Evolutionary conservation across 2,797 vertebrate species (phyloP), one percentile per base, ranked within the genome.

Genomic region (Urosaurus nigricauda): DNA sequence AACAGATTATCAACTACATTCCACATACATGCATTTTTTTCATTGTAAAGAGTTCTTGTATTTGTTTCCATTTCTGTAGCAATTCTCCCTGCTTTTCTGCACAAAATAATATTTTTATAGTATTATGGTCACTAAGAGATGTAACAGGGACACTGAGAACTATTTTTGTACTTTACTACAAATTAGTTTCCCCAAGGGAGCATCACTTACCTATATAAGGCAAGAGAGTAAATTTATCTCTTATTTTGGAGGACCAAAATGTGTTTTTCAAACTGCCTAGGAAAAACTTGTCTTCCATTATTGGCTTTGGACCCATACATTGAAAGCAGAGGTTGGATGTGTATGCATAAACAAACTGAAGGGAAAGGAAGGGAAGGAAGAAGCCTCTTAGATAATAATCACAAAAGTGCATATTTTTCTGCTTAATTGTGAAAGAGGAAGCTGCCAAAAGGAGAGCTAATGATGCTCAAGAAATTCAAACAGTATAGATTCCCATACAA

Each of bases 91-190:
- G 47, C 53, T 32, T 87, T 84, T 87, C 63, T 87, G 56, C 40
- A 65, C 19, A 78, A 2, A 85, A 84, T 24, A 79, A 84, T 79
- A 84, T 88, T 40, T 84, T 70, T 40, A 84, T 40, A 79, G 79
- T 47, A 56, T 58, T 79, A 60, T 88, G 26, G 32, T 24, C 24
- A 79, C 53, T 79, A 83, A 47, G 53, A 63, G 40, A 43, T 63
- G 79, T 75, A 84, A 84, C 21, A 71, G 26, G 73, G 35, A 70
- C 74, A 53, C 17, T 14, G 40, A 68, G 60, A 56, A 35, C 60
- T 88, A 70, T 84, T 79, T 84, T 84, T 40, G n/a, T 79, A 84
- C 47, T 26, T 81, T 79, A 88, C 5, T 12, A 88, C 78, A 88
- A 88, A 71, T 77, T 16, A 83, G 60, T 2, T 65, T 79, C 0